Conservation (phyloP, 2,797 vertebrate species). For the Synanceia verrucosa region DNA sequence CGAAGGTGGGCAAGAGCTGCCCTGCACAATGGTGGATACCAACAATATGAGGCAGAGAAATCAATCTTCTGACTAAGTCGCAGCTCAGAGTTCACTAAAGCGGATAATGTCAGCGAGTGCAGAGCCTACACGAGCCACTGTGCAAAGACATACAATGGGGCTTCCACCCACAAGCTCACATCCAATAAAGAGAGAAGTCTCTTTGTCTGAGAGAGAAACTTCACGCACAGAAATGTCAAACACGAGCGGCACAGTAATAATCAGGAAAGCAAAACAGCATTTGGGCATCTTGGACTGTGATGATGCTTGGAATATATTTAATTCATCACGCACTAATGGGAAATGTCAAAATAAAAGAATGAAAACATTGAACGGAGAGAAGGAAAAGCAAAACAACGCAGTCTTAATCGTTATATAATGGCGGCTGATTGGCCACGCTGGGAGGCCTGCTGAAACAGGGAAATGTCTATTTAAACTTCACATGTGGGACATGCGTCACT, state of each 20-base stretch:
- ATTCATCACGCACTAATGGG: not conserved
- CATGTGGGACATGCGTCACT: not conserved
- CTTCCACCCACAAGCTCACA: constrained; percentile 63
- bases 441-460: constrained; percentile 1
- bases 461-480: not conserved
- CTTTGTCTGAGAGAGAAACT: constrained; percentile 42
- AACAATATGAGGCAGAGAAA: constrained; percentile 62
- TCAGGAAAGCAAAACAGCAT: not conserved
- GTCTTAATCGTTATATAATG: constrained; percentile 36
- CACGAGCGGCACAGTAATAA: constrained; percentile 27
- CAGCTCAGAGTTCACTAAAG: constrained; percentile 67
- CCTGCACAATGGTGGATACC: constrained; percentile 45
- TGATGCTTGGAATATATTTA: not conserved
- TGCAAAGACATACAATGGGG: constrained; percentile 57
- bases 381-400: not conserved
- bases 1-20: constrained; percentile 58
- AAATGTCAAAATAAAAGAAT: not conserved
- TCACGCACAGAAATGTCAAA: constrained; percentile 55
- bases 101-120: constrained; percentile 62
- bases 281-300: not conserved
- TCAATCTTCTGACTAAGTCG: constrained; percentile 68
- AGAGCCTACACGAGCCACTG: constrained; percentile 56
- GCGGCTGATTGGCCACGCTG: no score
- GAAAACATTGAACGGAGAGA: constrained; percentile 24
- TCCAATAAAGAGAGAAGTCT: constrained; percentile 46